phyloP scores from a whole-genome alignment of 2,888 invertebrate genomes.

The Herminia tarsipennalis region DNA sequence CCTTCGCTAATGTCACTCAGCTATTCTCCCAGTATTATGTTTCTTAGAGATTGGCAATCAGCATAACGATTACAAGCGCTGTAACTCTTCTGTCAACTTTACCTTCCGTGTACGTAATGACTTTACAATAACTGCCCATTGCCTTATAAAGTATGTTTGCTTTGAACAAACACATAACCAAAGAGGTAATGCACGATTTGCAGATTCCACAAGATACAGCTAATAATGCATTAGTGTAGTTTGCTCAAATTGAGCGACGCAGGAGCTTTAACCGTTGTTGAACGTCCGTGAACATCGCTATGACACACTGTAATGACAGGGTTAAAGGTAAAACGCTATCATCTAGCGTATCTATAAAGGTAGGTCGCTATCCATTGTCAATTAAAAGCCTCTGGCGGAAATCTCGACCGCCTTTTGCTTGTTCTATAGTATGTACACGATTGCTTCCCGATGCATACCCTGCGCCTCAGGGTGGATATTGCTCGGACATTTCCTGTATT shows the following conservation, averaged over 20 bases:
- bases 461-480: constrained; percentile 75
- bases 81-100: constrained; percentile 51
- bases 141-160: constrained; percentile 50
- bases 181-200: constrained; percentile 43
- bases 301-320: constrained; percentile 61
- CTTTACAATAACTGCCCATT: constrained; percentile 52
- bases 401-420: constrained; percentile 79
- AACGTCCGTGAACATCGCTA: constrained; percentile 33
- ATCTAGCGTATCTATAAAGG: constrained; percentile 61
- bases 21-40: constrained; percentile 50
- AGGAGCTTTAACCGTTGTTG: constrained; percentile 41
- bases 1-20: constrained; percentile 58
- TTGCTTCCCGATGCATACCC: constrained; percentile 76
- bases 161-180: constrained; percentile 45
- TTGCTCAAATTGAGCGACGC: constrained; percentile 48
- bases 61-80: constrained; percentile 48
- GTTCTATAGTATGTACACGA: constrained; percentile 72
- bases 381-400: constrained; percentile 75
- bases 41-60: constrained; percentile 58
- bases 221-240: constrained; percentile 54
- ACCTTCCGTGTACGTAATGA: constrained; percentile 48
- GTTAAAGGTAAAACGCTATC: constrained; percentile 73
- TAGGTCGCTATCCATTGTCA: constrained; percentile 74
- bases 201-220: constrained; percentile 53
- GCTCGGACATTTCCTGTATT: constrained; percentile 81